Evolutionary conservation across 2,113 vertebrate species (phyloP).

Genomic region (Erythrolamprus reginae): DNA sequence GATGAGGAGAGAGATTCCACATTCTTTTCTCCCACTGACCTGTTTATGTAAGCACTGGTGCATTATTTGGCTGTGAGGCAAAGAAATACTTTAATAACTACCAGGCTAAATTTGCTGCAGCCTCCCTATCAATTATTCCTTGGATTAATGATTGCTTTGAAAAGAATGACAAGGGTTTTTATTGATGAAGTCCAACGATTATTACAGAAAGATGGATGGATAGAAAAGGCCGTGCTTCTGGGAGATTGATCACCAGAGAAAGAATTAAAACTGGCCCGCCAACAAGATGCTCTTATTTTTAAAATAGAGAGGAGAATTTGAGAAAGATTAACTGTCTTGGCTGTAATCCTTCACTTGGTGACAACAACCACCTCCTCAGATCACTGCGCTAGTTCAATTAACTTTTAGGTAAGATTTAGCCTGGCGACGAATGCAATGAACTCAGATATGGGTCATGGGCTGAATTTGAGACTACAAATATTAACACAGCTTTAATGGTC

Average conservation of each 20-base stretch:
- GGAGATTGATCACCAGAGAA: constrained; percentile 52
- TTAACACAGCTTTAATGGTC: background rate
- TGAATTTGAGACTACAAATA: background rate
- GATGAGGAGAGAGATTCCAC: too few species aligned
- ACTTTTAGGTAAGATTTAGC: constrained; percentile 10
- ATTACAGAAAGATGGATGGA: constrained; percentile 25
- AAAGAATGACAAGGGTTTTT: constrained; percentile 39
- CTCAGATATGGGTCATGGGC: background rate
- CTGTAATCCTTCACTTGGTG: constrained; percentile 55
- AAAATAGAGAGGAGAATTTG: constrained; percentile 50
- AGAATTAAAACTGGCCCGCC: constrained; percentile 49
- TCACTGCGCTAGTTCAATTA: constrained; percentile 55
- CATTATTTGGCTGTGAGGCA: constrained; percentile 11
- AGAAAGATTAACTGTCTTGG: constrained; percentile 61
- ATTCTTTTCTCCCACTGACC: too few species aligned
- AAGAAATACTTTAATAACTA: constrained; percentile 1
- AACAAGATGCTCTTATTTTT: constrained; percentile 17
- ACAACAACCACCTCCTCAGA: constrained; percentile 53
- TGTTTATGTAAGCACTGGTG: background rate
- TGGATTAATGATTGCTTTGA: constrained; percentile 32
- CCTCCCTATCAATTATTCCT: background rate
- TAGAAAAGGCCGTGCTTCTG: constrained; percentile 38
- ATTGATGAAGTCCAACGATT: constrained; percentile 18
- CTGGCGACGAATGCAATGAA: background rate
- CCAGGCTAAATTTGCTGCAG: background rate